phyloP scores from a whole-genome alignment of 2,113 vertebrate species.

The Cichladusa arquata region DNA sequence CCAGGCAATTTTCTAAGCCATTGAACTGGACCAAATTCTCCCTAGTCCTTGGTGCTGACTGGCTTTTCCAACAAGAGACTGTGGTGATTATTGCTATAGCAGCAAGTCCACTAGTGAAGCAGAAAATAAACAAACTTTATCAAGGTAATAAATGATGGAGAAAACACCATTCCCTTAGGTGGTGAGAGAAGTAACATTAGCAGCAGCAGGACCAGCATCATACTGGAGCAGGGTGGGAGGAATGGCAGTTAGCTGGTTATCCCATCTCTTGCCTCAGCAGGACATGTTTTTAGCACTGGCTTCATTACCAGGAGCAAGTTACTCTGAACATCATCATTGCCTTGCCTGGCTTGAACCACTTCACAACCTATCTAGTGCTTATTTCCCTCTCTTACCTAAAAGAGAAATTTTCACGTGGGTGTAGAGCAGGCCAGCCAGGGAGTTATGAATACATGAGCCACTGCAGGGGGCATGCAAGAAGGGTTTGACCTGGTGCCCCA shows the following conservation, averaged over 20 bases:
- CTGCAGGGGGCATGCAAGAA: neutral
- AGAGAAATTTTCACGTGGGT: neutral
- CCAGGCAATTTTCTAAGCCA: constrained; percentile 42
- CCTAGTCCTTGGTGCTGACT: neutral
- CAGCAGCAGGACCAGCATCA: neutral
- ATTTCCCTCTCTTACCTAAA: neutral
- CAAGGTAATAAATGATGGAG: neutral
- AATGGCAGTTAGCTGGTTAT: neutral
- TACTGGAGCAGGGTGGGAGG: neutral
- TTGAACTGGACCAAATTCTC: neutral
- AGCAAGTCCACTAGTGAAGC: neutral
- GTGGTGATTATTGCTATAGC: neutral
- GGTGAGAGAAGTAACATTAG: neutral
- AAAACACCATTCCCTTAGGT: neutral
- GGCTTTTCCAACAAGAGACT: neutral
- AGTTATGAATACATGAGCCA: neutral
- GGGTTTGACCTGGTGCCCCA: neutral
- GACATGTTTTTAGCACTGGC: neutral
- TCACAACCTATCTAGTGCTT: neutral
- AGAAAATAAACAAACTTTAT: constrained; percentile 34
- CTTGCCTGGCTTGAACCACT: neutral
- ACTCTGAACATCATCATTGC: neutral
- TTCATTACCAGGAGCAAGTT: neutral
- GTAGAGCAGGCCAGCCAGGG: neutral
- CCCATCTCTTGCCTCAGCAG: neutral